Conservation (phyloP, 2,113 vertebrate genomes). For the Ochotona curzoniae region DNA sequence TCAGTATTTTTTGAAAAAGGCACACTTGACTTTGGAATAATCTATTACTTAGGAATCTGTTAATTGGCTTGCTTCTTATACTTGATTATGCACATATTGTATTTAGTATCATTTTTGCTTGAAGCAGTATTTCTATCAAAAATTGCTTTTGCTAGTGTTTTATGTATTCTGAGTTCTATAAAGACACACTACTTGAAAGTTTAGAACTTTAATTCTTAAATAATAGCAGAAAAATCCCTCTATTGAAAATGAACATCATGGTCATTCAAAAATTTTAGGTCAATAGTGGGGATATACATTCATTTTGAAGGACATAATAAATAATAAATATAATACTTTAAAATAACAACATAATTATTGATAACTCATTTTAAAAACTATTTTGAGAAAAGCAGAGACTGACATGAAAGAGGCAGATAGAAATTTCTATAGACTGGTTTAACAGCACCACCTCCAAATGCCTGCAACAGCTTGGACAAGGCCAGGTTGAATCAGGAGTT, state of each 20-base stretch:
- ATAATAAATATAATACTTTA: neutral
- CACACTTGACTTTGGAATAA: slow-evolving; percentile 2
- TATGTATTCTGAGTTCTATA: slow-evolving; percentile 30
- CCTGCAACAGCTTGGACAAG: too few species aligned
- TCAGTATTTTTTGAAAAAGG: slow-evolving; percentile 2
- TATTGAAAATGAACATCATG: neutral
- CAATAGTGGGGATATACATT: neutral
- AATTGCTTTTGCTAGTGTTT: neutral
- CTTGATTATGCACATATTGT: neutral
- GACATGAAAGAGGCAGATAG: too few species aligned
- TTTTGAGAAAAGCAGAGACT: too few species aligned
- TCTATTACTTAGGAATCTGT: slow-evolving; percentile 17
- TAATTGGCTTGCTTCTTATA: slow-evolving; percentile 1
- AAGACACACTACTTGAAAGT: neutral
- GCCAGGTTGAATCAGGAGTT: too few species aligned
- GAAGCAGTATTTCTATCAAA: slow-evolving; percentile 7
- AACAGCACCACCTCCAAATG: too few species aligned
- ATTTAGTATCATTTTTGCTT: slow-evolving; percentile 32
- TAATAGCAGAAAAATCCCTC: neutral
- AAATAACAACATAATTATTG: neutral
- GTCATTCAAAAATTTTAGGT: neutral
- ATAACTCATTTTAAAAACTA: neutral
- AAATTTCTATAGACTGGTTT: too few species aligned
- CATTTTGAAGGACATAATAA: neutral
- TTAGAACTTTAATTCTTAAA: slow-evolving; percentile 35